These are phyloP conservation scores for Mesocricetus auratus DNA, from an alignment of 2,113 vertebrate genomes.

Conservation along the genomic window DNA sequence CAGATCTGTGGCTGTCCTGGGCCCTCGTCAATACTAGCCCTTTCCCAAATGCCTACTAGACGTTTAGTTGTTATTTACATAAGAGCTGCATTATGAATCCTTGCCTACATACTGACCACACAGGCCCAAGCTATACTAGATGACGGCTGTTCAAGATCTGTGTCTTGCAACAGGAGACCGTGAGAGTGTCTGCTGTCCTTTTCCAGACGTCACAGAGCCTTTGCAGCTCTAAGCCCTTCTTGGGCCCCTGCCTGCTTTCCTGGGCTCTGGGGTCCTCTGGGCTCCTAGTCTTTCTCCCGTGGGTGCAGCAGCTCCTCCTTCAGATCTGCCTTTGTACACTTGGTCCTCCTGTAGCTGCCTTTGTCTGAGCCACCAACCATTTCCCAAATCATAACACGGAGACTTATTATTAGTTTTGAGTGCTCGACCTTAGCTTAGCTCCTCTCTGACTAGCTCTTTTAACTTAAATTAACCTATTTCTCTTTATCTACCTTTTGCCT, in stretches of 20 bases:
- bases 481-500: neutral
- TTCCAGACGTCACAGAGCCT: neutral
- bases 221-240: neutral
- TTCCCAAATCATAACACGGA: neutral
- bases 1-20: no score
- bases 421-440: neutral
- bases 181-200: neutral
- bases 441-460: neutral
- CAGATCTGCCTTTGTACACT: neutral
- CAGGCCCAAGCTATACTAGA: neutral
- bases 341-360: neutral
- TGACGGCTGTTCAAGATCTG: neutral
- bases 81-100: neutral
- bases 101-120: neutral
- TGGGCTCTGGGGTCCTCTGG: neutral
- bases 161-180: neutral
- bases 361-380: neutral
- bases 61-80: neutral
- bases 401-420: neutral
- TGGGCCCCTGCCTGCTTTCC: neutral
- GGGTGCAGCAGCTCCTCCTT: neutral
- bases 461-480: neutral
- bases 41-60: neutral
- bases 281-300: neutral
- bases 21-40: neutral